Percentiles rank a stretch among this genome's conserved stretches.
phyloP scores from a whole-genome alignment of 2,113 vertebrate species.

The Etia nguti region DNA sequence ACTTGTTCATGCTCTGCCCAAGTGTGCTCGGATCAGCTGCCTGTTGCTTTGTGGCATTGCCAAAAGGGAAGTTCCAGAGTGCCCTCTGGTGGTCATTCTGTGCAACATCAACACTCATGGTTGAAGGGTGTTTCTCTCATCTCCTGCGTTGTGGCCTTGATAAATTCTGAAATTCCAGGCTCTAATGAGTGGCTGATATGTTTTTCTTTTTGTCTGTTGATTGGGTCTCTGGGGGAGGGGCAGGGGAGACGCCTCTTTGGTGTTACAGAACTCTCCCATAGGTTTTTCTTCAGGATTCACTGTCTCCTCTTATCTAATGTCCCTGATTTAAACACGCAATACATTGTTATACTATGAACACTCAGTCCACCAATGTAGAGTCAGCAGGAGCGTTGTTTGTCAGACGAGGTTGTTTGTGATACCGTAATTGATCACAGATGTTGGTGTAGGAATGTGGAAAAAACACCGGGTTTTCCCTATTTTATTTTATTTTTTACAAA shows the following conservation, averaged over 20 bases:
- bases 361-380: background rate
- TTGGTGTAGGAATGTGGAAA: background rate
- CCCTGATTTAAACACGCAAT: background rate
- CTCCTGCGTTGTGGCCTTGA: background rate
- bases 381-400: background rate
- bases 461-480: background rate
- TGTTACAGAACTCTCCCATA: background rate
- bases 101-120: background rate
- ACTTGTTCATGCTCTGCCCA: background rate
- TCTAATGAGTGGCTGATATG: background rate
- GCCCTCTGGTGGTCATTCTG: background rate
- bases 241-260: background rate
- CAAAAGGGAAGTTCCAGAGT: background rate
- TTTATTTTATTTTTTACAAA: background rate
- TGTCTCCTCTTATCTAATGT: background rate
- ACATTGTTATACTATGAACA: background rate
- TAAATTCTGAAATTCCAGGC: background rate
- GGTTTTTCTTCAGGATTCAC: background rate
- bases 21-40: background rate
- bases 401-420: background rate
- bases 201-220: background rate
- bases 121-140: background rate
- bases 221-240: background rate
- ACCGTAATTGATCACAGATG: slow-evolving; percentile 8
- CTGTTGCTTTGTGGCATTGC: background rate